Evolutionary conservation across 2,888 invertebrate species (phyloP).

Genomic region (Ochropleura plecta): DNA sequence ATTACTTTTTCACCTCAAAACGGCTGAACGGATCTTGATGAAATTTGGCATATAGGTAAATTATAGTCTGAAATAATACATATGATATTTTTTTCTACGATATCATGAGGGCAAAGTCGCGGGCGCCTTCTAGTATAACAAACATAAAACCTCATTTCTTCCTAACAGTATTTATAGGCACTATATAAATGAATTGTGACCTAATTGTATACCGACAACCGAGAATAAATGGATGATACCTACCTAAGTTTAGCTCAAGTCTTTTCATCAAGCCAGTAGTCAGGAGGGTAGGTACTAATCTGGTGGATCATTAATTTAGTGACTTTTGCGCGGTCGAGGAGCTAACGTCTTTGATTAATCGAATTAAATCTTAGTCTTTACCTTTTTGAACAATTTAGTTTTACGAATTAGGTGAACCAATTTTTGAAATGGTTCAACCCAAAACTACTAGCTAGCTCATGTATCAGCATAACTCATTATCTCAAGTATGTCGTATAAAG

Average conservation of each 20-base stretch:
- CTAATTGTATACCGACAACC: background rate
- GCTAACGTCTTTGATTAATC: slow-evolving; percentile 72
- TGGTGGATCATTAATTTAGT: slow-evolving; percentile 67
- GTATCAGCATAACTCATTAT: background rate
- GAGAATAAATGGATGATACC: background rate
- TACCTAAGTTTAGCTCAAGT: slow-evolving; percentile 5
- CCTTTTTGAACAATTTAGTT: slow-evolving; percentile 16
- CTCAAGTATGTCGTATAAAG: background rate
- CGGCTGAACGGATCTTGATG: too few relatives aligned
- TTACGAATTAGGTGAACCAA: background rate
- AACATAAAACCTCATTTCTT: too few relatives aligned
- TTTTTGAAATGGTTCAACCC: background rate
- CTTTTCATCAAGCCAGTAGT: slow-evolving; percentile 44
- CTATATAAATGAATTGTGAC: background rate
- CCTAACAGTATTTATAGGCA: background rate
- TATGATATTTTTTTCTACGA: too few relatives aligned
- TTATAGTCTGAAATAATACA: too few relatives aligned
- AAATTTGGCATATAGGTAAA: too few relatives aligned
- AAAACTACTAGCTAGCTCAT: background rate
- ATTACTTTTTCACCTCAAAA: too few relatives aligned
- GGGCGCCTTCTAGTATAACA: too few relatives aligned
- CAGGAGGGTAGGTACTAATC: slow-evolving; percentile 58
- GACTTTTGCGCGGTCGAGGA: slow-evolving; percentile 63
- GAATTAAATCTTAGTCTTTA: slow-evolving; percentile 59
- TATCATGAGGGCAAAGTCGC: too few relatives aligned